Evolutionary conservation across 2,113 vertebrate genomes (phyloP).

Genomic region (Mormoops blainvillei): DNA sequence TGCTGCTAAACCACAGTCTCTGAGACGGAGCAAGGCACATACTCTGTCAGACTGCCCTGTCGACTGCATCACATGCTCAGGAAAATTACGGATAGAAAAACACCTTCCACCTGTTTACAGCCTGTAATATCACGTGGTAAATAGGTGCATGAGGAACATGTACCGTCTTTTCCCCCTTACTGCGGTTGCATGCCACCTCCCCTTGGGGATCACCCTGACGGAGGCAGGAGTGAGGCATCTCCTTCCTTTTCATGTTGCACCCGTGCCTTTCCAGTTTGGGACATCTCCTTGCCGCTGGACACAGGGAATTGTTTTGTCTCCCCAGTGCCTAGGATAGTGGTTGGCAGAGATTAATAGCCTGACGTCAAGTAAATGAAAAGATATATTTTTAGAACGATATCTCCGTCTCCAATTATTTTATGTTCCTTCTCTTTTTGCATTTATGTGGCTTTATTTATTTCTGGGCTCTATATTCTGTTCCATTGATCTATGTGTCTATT

Average conservation of each 20-base stretch:
- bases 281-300: background rate
- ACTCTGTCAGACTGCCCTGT: background rate
- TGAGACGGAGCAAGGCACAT: background rate
- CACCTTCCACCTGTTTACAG: background rate
- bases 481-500: too few species aligned
- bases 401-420: background rate
- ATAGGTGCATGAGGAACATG: background rate
- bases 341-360: background rate
- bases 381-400: background rate
- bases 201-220: background rate
- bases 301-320: background rate
- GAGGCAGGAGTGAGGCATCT: background rate
- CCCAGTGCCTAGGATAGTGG: too few species aligned
- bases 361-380: background rate
- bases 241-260: background rate
- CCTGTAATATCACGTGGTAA: too few species aligned
- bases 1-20: background rate
- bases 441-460: background rate
- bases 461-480: too few species aligned
- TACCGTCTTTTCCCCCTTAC: background rate
- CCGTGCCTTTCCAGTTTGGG: background rate
- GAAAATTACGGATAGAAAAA: background rate
- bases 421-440: background rate
- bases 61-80: rapidly evolving
- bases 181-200: rapidly evolving